A percentile compares a stretch with the other conserved stretches of the same genome.
phyloP scores from a whole-genome alignment of 2,888 invertebrate species.

The Margaritifera margaritifera region DNA sequence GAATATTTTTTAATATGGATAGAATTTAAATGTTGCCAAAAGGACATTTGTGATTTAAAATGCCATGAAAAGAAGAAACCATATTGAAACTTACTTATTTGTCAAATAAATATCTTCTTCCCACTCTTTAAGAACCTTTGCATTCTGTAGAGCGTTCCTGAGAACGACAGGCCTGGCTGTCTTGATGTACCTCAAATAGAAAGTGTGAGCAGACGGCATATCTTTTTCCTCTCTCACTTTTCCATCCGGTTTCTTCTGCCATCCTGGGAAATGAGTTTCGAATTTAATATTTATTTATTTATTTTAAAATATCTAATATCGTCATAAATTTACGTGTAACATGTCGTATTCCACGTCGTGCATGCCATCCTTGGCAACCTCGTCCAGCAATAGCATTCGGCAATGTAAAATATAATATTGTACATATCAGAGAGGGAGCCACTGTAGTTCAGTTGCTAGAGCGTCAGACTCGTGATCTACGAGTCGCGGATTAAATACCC shows the following conservation, averaged over 20 bases:
- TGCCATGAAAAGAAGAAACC: not conserved
- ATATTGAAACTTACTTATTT: slow-evolving; percentile 47
- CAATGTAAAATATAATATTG: no score
- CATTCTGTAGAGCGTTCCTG: slow-evolving; percentile 52
- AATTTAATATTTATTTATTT: not conserved
- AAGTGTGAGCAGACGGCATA: slow-evolving; percentile 54
- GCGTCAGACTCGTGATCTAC: no score
- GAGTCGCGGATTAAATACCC: no score
- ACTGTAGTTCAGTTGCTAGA: no score
- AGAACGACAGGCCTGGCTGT: slow-evolving; percentile 60
- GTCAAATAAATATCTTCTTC: slow-evolving; percentile 64
- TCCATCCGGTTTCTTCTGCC: slow-evolving; percentile 65
- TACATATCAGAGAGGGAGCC: no score
- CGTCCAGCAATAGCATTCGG: no score
- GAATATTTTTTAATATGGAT: no score
- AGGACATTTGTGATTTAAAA: no score
- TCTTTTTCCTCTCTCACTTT: slow-evolving; percentile 54
- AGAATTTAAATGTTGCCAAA: no score
- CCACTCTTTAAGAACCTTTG: slow-evolving; percentile 62
- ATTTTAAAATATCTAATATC: not conserved
- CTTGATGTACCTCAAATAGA: slow-evolving; percentile 61
- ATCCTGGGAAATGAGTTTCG: slow-evolving; percentile 48
- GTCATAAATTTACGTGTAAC: not conserved
- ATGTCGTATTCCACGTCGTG: no score
- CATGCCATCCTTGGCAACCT: no score